These are phyloP conservation scores for Macquaria australasica DNA, from an alignment of 2,113 vertebrate species.

Conservation along the genomic window DNA sequence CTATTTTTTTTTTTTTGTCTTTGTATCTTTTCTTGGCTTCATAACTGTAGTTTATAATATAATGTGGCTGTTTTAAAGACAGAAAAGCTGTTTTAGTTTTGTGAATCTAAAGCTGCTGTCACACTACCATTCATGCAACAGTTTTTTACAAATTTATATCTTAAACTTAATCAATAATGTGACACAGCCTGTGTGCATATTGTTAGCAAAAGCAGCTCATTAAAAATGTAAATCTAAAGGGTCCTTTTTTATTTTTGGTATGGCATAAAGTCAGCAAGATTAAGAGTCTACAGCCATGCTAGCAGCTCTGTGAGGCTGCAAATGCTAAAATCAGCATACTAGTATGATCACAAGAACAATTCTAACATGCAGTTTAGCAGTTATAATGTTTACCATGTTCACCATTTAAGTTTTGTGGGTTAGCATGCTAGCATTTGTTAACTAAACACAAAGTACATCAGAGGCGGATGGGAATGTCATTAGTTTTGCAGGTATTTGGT, in stretches of 20 bases:
- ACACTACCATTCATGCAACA: background rate
- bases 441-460: no score
- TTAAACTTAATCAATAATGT: background rate
- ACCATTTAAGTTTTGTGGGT: background rate
- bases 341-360: background rate
- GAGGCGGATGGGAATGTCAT: background rate
- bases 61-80: no score
- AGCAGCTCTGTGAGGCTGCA: background rate
- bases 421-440: background rate
- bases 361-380: background rate
- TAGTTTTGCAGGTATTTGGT: background rate
- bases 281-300: background rate
- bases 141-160: background rate
- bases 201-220: background rate
- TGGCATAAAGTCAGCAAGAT: background rate
- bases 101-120: background rate
- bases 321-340: background rate
- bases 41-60: background rate
- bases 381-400: background rate
- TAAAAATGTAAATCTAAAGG: background rate
- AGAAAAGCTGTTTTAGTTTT: background rate
- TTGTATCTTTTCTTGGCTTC: background rate
- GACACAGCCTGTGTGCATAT: background rate
- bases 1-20: background rate
- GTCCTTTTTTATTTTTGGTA: background rate